phyloP scores from a whole-genome alignment of 2,797 vertebrate species.

The Etheostoma nigrum region DNA sequence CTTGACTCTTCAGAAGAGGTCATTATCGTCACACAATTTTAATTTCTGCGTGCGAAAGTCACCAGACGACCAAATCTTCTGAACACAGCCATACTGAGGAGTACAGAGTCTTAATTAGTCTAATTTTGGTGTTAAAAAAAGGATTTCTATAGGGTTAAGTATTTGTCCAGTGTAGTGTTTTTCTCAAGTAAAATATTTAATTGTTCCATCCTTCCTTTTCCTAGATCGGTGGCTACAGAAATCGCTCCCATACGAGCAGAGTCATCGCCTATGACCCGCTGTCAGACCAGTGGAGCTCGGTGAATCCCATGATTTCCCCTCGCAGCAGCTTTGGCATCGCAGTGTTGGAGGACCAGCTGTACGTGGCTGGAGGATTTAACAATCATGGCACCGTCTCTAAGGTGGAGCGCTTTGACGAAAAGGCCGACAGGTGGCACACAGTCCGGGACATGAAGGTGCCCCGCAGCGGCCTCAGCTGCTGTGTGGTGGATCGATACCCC shows the following conservation, averaged over 20 bases:
- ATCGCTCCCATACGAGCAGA: slow-evolving; percentile 66
- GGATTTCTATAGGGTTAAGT: no score
- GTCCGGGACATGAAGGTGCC: slow-evolving; percentile 77
- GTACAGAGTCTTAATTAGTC: no score
- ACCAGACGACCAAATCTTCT: no score
- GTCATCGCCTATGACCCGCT: slow-evolving; percentile 83
- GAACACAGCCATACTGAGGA: no score
- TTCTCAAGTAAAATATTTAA: no score
- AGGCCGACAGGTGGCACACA: slow-evolving; percentile 77
- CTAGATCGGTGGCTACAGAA: slow-evolving; percentile 86
- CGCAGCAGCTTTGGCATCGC: slow-evolving; percentile 89
- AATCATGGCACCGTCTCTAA: background rate
- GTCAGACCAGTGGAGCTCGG: slow-evolving; percentile 74
- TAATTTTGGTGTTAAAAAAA: no score
- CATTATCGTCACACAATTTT: no score
- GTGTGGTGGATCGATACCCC: background rate
- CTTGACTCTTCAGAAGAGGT: no score
- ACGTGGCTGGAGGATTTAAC: slow-evolving; percentile 52
- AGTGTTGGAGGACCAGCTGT: slow-evolving; percentile 78
- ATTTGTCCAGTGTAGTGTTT: no score
- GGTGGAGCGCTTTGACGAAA: slow-evolving; percentile 84
- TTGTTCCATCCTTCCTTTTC: background rate
- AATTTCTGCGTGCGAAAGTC: no score
- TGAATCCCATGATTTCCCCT: slow-evolving; percentile 80
- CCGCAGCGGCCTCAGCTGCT: slow-evolving; percentile 85